Conservation (phyloP, 2,113 vertebrate genomes). For the Serinus canaria region DNA sequence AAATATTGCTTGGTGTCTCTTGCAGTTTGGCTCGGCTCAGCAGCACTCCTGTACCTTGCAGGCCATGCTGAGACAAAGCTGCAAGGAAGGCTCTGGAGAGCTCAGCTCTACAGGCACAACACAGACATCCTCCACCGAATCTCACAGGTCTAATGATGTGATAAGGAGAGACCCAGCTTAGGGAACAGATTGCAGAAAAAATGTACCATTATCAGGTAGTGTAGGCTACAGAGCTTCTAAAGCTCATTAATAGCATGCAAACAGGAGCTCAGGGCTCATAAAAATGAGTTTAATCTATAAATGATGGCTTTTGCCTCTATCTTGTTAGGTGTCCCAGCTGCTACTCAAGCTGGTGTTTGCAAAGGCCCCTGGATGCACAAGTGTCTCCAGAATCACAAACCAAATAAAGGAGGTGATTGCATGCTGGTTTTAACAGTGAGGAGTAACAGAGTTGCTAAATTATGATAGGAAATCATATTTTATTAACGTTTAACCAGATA, state of each 20-base stretch:
- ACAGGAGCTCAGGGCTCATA: background rate
- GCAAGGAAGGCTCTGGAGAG: background rate
- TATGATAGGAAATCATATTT: background rate
- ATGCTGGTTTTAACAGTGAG: background rate
- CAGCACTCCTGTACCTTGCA: background rate
- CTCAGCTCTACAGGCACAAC: background rate
- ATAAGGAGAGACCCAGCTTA: background rate
- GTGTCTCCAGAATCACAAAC: background rate
- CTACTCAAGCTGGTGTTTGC: background rate
- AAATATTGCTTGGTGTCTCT: background rate
- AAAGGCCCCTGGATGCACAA: background rate
- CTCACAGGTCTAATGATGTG: background rate
- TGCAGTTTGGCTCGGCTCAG: background rate
- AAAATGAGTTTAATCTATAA: background rate
- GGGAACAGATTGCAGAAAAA: background rate
- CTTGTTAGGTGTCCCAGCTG: background rate
- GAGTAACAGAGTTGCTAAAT: background rate
- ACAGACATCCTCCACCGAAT: background rate
- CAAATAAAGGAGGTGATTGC: background rate
- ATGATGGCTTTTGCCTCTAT: background rate
- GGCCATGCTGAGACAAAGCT: background rate
- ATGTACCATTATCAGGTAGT: accelerated
- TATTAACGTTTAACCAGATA: background rate
- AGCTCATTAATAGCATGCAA: background rate
- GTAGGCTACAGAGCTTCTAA: background rate